These are phyloP conservation scores for Gymnodraco acuticeps DNA, from an alignment of 2,797 vertebrate species.

Conservation along the genomic window DNA sequence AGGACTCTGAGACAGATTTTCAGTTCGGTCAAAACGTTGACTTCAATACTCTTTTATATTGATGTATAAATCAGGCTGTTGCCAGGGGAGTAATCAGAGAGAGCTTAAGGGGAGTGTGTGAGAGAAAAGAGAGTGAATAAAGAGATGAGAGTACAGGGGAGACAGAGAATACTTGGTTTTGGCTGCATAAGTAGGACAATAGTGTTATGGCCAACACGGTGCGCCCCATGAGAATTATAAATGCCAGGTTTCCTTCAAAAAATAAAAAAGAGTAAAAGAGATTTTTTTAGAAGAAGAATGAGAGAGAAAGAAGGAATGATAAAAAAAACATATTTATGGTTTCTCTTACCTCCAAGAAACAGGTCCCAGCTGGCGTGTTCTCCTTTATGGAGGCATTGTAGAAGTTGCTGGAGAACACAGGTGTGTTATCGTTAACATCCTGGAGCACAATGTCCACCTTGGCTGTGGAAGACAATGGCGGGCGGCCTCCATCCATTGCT, in stretches of 20 bases:
- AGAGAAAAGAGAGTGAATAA: slow-evolving; percentile 50
- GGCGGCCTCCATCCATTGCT: slow-evolving; percentile 90
- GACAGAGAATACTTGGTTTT: slow-evolving; percentile 59
- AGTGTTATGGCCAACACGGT: slow-evolving; percentile 36
- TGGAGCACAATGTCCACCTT: slow-evolving; percentile 92
- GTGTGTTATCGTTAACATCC: slow-evolving; percentile 95
- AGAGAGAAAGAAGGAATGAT: background rate
- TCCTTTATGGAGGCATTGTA: slow-evolving; percentile 95
- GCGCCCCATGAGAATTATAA: slow-evolving; percentile 46
- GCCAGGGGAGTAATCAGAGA: slow-evolving; percentile 63
- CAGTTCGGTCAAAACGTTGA: slow-evolving; percentile 54
- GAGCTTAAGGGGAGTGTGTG: slow-evolving; percentile 42
- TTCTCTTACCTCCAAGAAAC: slow-evolving; percentile 93
- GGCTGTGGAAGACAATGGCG: slow-evolving; percentile 90
- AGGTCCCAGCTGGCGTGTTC: slow-evolving; percentile 91
- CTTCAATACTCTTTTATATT: slow-evolving; percentile 58
- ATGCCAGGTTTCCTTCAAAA: slow-evolving; percentile 20
- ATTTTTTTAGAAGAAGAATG: slow-evolving; percentile 16
- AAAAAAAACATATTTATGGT: slow-evolving; percentile 4
- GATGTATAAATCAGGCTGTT: slow-evolving; percentile 61
- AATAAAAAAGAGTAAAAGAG: slow-evolving; percentile 26
- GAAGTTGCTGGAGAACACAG: slow-evolving; percentile 90
- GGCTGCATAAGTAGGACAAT: slow-evolving; percentile 63
- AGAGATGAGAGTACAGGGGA: slow-evolving; percentile 53
- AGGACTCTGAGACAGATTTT: slow-evolving; percentile 38